Percentiles rank a stretch among this genome's conserved stretches.
phyloP scores from a whole-genome alignment of 2,888 invertebrate genomes.

The Euplexia lucipara region DNA sequence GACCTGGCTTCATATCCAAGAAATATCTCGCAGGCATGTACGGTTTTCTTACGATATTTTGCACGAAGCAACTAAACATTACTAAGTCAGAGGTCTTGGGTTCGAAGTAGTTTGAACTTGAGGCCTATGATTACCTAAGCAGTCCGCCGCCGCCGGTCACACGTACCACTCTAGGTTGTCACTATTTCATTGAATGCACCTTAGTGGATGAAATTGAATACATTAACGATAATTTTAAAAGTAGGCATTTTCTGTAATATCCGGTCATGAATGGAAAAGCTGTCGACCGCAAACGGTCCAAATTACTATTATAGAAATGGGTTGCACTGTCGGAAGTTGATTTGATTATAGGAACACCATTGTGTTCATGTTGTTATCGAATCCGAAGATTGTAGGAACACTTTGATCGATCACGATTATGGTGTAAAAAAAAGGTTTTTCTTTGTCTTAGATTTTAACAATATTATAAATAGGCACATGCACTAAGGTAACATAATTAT shows the following conservation, averaged over 20 bases:
- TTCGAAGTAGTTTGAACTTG: too few species aligned
- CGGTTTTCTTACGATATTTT: too few species aligned
- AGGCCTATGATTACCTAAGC: too few species aligned
- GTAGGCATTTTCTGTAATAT: conserved; percentile 14
- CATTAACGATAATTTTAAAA: conserved; percentile 15
- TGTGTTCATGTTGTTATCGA: conserved; percentile 20
- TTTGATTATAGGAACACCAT: conserved; percentile 10
- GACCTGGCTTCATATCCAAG: too few species aligned
- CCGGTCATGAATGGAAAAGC: conserved; percentile 37
- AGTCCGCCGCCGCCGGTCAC: too few species aligned
- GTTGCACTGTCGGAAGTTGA: conserved; percentile 32
- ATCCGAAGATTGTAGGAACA: conserved; percentile 17
- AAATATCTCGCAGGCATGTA: too few species aligned
- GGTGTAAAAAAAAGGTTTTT: neutral
- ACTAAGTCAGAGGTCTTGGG: too few species aligned
- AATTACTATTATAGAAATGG: conserved; percentile 30
- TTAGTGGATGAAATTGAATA: conserved; percentile 23
- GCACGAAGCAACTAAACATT: too few species aligned
- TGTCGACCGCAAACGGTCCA: conserved; percentile 35
- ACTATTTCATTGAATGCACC: conserved; percentile 13
- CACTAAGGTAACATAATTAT: too few species aligned
- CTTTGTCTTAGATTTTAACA: too few species aligned
- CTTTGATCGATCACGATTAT: neutral
- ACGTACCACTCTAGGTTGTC: too few species aligned
- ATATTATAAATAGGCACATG: too few species aligned